These are phyloP conservation scores for Macrocentrus cingulum DNA, from an alignment of 1,140 invertebrate genomes.

Conservation along the genomic window DNA sequence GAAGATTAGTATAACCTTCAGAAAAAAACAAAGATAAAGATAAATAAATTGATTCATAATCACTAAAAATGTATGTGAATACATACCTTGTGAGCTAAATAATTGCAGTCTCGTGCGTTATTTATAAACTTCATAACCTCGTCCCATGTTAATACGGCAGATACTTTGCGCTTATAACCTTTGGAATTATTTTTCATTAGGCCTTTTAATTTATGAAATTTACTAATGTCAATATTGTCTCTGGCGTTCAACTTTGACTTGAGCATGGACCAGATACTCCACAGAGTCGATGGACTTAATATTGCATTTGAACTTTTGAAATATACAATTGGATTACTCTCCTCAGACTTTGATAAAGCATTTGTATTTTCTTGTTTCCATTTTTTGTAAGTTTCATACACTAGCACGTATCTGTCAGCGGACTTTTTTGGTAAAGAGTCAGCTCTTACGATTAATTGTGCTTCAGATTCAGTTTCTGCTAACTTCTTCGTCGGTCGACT, in stretches of 20 bases:
- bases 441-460: neutral
- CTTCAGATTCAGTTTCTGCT: neutral
- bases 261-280: conserved; percentile 7
- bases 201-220: conserved; percentile 26
- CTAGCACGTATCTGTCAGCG: neutral
- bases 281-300: conserved; percentile 1
- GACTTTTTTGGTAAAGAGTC: neutral
- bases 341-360: neutral
- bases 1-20: conserved; percentile 33
- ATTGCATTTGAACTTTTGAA: neutral
- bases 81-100: conserved; percentile 22
- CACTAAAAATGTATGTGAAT: neutral
- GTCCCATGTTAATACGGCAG: conserved; percentile 17
- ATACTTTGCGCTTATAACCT: conserved; percentile 24
- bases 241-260: conserved; percentile 18
- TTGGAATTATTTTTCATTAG: conserved; percentile 23
- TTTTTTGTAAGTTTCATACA: neutral
- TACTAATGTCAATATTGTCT: conserved; percentile 20
- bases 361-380: neutral
- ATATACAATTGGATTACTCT: conserved; percentile 10
- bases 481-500: too few relatives aligned
- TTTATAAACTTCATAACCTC: conserved; percentile 22
- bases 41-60: conserved; percentile 7
- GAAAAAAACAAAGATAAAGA: conserved; percentile 13
- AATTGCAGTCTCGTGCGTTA: conserved; percentile 15